Base-by-base conservation (phyloP, 2,888 invertebrate species). In the Psylliodes chrysocephalus region DNA sequence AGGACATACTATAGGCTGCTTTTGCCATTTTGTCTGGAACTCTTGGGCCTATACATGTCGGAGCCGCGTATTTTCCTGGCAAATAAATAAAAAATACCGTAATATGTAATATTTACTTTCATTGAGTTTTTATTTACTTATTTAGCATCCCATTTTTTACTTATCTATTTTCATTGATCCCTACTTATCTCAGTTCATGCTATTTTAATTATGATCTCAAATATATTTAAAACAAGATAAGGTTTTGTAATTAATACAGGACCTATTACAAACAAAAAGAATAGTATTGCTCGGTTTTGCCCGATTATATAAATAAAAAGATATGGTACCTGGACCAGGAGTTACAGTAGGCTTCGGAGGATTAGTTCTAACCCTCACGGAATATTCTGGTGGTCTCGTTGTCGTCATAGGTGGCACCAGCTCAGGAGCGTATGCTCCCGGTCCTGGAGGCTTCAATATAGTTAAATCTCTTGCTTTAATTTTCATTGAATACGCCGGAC, bases 371-470 rank as follows among this genome's bases (percentile, higher is more conserved):
- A 82, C 80, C 38, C 85, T 84, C 76, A 89, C 85, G 0, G 86
- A 85, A 79, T 86, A 90, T 2, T 82, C 81, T 1, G 90, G 89
- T 18, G 89, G 84, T 57, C 86, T 83, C 19, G 81, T 82, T 47
- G 85, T 84, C 72, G 83, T 84, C 79, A 85, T 84, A 14, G 85
- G 82, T 2, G 81, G 82, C 63, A 85, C 86, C 60, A 84, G 83
- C 76, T 89, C 87, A 0, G 88, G 87, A 10, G 84, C 85, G 79
- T 90, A 89, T 10, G 88, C 86, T 2, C 88, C 89, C 0, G 90
- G 90, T 0, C 90, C 90, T 5, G 89, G 89, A 49, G 86, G 84
- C 49, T 64, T 70, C 67, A 79, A 82, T 8, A 25, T 17, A 5
- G 60, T 81, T 79, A 63, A 49, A 64, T 59, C 59, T 35, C 12